Evolutionary conservation across 53 echinoderm and acorn worm genomes (phyloP).

Genomic region (Henricia sp.): DNA sequence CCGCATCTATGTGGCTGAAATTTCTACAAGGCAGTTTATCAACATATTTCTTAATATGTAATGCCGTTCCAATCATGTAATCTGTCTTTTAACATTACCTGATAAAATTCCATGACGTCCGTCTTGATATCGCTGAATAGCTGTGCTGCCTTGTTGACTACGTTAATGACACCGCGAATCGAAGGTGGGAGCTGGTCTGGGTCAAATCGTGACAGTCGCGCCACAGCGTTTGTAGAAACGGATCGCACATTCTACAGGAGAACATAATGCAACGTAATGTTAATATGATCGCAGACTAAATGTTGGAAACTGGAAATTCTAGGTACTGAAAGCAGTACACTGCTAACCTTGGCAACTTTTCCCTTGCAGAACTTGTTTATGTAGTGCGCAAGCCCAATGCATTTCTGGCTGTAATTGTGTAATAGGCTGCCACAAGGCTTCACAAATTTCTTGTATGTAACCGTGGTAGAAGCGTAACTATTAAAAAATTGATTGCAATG

Average conservation of each 20-base stretch:
- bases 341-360: too few relatives aligned
- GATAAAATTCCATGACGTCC: slow-evolving; percentile 67
- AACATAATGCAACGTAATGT: neutral
- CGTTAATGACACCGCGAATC: slow-evolving; percentile 13
- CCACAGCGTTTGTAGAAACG: slow-evolving; percentile 9
- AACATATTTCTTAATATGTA: neutral
- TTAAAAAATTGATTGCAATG: too few relatives aligned
- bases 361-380: too few relatives aligned
- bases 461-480: too few relatives aligned
- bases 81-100: slow-evolving; percentile 34
- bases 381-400: too few relatives aligned
- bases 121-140: slow-evolving; percentile 66
- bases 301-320: neutral
- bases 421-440: neutral
- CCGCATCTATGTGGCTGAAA: too few relatives aligned
- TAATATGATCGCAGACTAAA: too few relatives aligned
- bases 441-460: too few relatives aligned
- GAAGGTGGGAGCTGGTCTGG: slow-evolving; percentile 40
- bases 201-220: slow-evolving; percentile 41
- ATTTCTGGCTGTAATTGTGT: neutral
- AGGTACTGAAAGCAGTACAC: neutral
- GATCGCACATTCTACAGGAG: slow-evolving; percentile 13
- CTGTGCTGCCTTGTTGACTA: slow-evolving; percentile 35
- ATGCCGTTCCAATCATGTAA: neutral
- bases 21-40: too few relatives aligned